A percentile compares a stretch with the other conserved stretches of the same genome.
Evolutionary conservation across 2,888 invertebrate genomes (phyloP).

Genomic region (Callinectes sapidus): DNA sequence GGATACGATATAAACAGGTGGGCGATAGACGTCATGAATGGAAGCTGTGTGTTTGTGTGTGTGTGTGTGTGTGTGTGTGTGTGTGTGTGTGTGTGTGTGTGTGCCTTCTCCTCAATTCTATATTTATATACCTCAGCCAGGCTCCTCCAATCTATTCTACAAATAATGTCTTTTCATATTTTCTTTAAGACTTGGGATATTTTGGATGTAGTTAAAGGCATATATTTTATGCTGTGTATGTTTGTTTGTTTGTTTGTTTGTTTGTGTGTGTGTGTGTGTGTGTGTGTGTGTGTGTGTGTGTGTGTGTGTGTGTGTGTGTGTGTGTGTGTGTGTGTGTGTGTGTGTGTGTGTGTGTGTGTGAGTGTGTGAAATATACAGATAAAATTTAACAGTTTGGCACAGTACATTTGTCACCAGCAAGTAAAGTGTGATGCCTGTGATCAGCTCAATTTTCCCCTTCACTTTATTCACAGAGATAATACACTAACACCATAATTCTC

Average conservation of each 20-base stretch:
- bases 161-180: no score
- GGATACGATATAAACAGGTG: slow-evolving; percentile 12
- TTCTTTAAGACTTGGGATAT: no score
- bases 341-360: slow-evolving; percentile 26
- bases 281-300: no score
- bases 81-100: slow-evolving; percentile 19
- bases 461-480: neutral
- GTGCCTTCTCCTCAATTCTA: neutral
- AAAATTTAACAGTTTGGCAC: no score
- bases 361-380: neutral
- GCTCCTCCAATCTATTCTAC: no score
- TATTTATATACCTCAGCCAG: neutral
- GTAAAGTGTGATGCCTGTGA: no score
- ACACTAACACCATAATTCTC: neutral
- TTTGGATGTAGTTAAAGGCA: no score
- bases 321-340: neutral
- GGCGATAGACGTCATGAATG: slow-evolving; percentile 26
- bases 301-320: no score
- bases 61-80: slow-evolving; percentile 37
- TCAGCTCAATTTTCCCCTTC: neutral
- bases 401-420: no score
- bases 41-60: slow-evolving; percentile 10
- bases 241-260: no score
- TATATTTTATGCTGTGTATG: no score
- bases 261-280: no score